These are phyloP conservation scores for Thumatha senex DNA, from an alignment of 2,888 invertebrate genomes.

Conservation along the genomic window DNA sequence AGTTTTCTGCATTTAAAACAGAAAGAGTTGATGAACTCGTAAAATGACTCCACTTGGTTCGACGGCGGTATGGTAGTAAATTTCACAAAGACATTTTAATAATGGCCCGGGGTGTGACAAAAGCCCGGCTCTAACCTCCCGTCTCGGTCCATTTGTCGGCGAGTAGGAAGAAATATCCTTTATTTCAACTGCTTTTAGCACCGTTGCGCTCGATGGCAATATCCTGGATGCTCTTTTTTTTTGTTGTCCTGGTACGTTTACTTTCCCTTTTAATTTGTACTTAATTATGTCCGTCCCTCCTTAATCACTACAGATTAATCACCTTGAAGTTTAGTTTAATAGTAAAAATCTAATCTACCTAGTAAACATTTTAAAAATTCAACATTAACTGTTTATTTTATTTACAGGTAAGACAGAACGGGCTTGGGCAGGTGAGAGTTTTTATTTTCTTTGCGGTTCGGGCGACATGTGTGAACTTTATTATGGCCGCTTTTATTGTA, in stretches of 20 bases:
- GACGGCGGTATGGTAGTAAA: conserved; percentile 23
- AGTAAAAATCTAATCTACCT: background rate
- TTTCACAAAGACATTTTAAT: conserved; percentile 29
- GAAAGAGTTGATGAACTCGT: conserved; percentile 15
- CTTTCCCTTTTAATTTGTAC: too few relatives aligned
- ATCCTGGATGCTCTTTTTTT: conserved; percentile 37
- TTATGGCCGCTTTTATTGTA: conserved; percentile 64
- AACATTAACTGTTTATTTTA: conserved; percentile 58
- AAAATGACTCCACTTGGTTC: conserved; percentile 15
- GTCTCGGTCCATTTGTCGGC: conserved; percentile 48
- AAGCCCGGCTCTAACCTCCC: conserved; percentile 38
- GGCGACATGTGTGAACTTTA: conserved; percentile 71
- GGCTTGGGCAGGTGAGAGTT: conserved; percentile 62
- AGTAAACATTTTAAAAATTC: background rate
- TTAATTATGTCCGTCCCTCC: too few relatives aligned
- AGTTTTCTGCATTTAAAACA: background rate
- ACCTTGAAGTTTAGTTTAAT: background rate
- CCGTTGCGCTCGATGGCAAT: conserved; percentile 41
- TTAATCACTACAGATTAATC: too few relatives aligned
- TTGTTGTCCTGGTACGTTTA: conserved; percentile 40
- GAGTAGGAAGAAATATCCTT: conserved; percentile 29
- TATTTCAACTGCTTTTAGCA: conserved; percentile 36
- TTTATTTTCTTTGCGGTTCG: conserved; percentile 63
- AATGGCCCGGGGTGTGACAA: conserved; percentile 21
- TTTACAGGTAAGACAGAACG: conserved; percentile 70